Evolutionary conservation across 2,888 invertebrate species (phyloP).

Genomic region (Apotomis turbidana): DNA sequence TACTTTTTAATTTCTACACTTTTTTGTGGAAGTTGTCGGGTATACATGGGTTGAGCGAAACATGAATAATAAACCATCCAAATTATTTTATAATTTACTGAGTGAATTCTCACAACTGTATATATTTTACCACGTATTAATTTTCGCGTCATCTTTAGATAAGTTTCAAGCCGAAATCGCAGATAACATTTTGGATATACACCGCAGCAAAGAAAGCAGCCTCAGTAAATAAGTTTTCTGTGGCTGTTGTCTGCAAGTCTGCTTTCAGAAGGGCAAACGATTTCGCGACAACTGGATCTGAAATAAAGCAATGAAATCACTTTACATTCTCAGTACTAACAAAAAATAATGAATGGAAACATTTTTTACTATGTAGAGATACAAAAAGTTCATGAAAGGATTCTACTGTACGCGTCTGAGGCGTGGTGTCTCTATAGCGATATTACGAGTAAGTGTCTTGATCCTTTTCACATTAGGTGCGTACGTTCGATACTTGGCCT

Average conservation of each 20-base stretch:
- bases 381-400: too few relatives aligned
- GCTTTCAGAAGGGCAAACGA: not conserved
- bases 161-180: slow-evolving; percentile 13
- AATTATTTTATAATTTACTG: too few relatives aligned
- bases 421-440: too few relatives aligned
- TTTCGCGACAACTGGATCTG: slow-evolving; percentile 2
- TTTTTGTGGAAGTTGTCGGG: too few relatives aligned
- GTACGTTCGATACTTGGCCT: too few relatives aligned
- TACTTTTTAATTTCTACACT: too few relatives aligned
- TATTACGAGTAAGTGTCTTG: too few relatives aligned
- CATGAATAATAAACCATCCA: not conserved
- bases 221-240: not conserved
- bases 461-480: too few relatives aligned
- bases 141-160: not conserved
- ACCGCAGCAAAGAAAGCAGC: not conserved
- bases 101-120: not conserved
- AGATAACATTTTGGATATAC: slow-evolving; percentile 3
- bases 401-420: too few relatives aligned
- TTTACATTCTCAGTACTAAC: not conserved
- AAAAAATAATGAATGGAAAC: too few relatives aligned
- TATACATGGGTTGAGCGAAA: too few relatives aligned
- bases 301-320: not conserved
- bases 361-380: too few relatives aligned
- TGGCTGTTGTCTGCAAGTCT: not conserved
- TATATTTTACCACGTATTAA: not conserved